Evolutionary conservation across 2,888 invertebrate genomes (phyloP), one percentile per base, ranked within the genome.

Genomic region (Spatulosminthurus flaviceps): DNA sequence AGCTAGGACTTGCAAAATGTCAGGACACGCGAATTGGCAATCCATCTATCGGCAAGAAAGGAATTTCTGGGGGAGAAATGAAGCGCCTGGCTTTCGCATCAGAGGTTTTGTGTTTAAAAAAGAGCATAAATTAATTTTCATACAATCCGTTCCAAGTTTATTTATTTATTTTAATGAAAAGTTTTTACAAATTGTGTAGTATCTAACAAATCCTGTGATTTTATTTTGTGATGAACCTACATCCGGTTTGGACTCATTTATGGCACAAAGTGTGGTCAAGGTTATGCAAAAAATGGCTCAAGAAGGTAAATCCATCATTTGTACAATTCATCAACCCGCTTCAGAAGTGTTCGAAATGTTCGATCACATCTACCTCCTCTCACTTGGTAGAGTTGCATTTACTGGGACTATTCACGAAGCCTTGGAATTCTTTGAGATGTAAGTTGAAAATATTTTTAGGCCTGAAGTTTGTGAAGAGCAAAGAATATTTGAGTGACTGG

Each of bases 271-370:
- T 87, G 95, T 98, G 0, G 74, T 83, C 0, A 51, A 71, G 22
- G 66, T 88, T 1, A 72, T 86, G 64, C 86, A 34, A 60, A 80
- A 29, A 80, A 91, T 93, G 87, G 92, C 94, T 0, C 90, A 90
- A 0, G 91, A 92, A 85, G 95, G 96, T 28, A 96, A 95, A 89
- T 96, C 96, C 0, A 92, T 76, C n/a, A 66, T 76, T 42, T 76
- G 75, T 21, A 76, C 75, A 9, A 76, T 76, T 42, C 75, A 76
- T 97, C 76, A 98, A 88, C 97, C 97, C n/a, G 95, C 95, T 0
- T 96, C 96, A 0, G 96, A 97, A 87, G 88, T 95, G 28, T 97
- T 94, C 87, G 92, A 93, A 24, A 91, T 96, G 89, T 97, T 97
- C 86, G 95, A 97, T 9, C 88, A 93, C 86, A 90, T 95, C 72